phyloP scores from a whole-genome alignment of 2,113 vertebrate species.

The Probosciger aterrimus region DNA sequence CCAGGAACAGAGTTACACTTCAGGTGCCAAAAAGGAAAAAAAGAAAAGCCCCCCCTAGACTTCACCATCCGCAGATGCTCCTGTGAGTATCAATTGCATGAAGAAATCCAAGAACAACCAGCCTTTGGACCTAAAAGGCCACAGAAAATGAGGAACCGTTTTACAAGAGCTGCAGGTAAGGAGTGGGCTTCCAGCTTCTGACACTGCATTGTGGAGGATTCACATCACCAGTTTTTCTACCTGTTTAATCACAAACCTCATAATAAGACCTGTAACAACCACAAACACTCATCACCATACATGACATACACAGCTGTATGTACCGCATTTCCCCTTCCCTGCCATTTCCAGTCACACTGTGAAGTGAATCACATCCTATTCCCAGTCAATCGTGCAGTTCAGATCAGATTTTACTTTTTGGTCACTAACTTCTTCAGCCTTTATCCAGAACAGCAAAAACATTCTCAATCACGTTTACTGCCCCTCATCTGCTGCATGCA shows the following conservation, averaged over 20 bases:
- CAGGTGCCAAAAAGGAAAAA: neutral
- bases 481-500: neutral
- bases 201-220: neutral
- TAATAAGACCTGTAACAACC: neutral
- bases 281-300: accelerated
- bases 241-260: neutral
- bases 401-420: neutral
- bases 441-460: neutral
- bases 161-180: neutral
- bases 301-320: neutral
- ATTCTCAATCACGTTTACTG: neutral
- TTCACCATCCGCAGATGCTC: neutral
- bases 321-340: neutral
- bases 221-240: neutral
- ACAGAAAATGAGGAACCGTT: neutral
- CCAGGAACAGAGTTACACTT: neutral
- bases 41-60: too few species aligned
- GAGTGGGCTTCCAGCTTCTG: neutral
- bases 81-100: neutral
- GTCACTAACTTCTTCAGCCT: neutral
- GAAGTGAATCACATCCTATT: neutral
- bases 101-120: neutral
- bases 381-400: neutral
- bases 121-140: neutral
- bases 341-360: neutral